Evolutionary conservation across 2,888 invertebrate species (phyloP).

Genomic region (Sclerodermus sp.): DNA sequence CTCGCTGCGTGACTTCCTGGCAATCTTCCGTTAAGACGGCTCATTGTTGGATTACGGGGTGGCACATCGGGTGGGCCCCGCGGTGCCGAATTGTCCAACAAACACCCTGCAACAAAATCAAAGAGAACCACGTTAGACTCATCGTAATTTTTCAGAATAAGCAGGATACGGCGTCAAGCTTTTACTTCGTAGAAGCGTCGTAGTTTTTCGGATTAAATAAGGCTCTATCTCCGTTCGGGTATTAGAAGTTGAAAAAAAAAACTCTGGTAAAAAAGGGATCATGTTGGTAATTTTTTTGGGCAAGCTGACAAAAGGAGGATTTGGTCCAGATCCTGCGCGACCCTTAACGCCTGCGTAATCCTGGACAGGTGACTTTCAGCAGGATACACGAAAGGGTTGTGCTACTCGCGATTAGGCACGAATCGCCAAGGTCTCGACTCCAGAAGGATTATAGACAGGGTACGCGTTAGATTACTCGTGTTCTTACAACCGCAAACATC

Average conservation of each 20-base stretch:
- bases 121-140: conserved; percentile 15
- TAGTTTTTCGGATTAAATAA: too few relatives aligned
- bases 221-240: too few relatives aligned
- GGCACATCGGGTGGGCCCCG: conserved; percentile 80
- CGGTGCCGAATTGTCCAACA: conserved; percentile 79
- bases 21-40: conserved; percentile 85
- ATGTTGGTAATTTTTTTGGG: too few relatives aligned
- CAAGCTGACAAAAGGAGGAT: neutral
- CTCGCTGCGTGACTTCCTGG: conserved; percentile 63
- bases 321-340: neutral
- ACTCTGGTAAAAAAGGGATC: too few relatives aligned
- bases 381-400: conserved; percentile 26
- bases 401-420: conserved; percentile 32
- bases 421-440: conserved; percentile 11
- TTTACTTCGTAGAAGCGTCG: neutral
- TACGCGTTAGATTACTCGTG: too few relatives aligned
- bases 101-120: conserved; percentile 71
- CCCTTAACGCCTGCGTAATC: conserved; percentile 17
- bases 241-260: too few relatives aligned
- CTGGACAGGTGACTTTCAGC: conserved; percentile 28
- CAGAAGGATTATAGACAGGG: too few relatives aligned
- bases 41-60: conserved; percentile 89
- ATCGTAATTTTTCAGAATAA: too few relatives aligned
- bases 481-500: too few relatives aligned
- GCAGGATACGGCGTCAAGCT: too few relatives aligned